Conservation (phyloP, 2,797 vertebrate species). For the Enteromius radiatus region DNA sequence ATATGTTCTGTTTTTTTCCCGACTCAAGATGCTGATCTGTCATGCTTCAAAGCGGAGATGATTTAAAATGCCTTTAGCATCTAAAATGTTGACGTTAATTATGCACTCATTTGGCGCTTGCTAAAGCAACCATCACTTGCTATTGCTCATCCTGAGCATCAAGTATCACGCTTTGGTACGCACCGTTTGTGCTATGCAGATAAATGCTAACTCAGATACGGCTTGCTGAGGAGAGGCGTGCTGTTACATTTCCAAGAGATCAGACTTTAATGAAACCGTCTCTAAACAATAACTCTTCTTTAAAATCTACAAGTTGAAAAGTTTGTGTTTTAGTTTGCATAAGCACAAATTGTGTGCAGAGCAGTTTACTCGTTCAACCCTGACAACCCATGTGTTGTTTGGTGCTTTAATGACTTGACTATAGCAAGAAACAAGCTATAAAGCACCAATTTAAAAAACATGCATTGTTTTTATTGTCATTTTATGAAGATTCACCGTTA, state of each 20-base stretch:
- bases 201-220: neutral
- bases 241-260: neutral
- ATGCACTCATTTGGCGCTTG: slow-evolving; percentile 16
- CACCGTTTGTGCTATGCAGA: slow-evolving; percentile 3
- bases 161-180: slow-evolving; percentile 6
- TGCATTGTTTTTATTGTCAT: no score
- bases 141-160: neutral
- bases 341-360: neutral
- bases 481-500: no score
- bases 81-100: slow-evolving; percentile 27
- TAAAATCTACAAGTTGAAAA: neutral
- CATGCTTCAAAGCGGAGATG: slow-evolving; percentile 12
- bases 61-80: slow-evolving; percentile 16
- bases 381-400: neutral
- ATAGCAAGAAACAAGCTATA: neutral
- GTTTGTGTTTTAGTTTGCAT: neutral
- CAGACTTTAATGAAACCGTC: neutral
- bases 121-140: slow-evolving; percentile 22
- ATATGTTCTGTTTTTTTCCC: neutral
- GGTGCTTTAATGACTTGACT: neutral
- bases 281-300: neutral
- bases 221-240: neutral
- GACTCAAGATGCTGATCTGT: neutral
- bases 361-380: neutral
- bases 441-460: neutral